Evolutionary conservation across 2,888 invertebrate genomes (phyloP).

Genomic region (Scaptomyza reducta): DNA sequence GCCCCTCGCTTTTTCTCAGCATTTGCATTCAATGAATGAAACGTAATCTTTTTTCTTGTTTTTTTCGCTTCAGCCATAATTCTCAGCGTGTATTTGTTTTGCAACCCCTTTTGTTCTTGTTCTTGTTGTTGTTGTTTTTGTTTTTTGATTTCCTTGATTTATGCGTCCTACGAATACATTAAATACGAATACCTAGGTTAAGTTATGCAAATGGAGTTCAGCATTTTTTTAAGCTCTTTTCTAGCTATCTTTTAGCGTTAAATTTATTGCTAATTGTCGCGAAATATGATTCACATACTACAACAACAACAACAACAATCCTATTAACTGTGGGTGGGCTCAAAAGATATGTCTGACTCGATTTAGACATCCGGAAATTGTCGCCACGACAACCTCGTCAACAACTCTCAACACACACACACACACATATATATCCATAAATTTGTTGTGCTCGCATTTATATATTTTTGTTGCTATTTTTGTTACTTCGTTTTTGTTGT

Average conservation of each 20-base stretch:
- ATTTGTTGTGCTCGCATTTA: background rate
- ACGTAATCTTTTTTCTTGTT: conserved; percentile 19
- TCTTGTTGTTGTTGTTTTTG: background rate
- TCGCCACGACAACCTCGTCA: conserved; percentile 35
- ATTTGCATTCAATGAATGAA: conserved; percentile 72
- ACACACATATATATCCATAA: conserved; percentile 5
- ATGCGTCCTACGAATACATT: conserved; percentile 28
- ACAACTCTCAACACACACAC: conserved; percentile 1
- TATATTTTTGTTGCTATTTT: conserved; percentile 10
- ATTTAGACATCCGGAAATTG: conserved; percentile 76
- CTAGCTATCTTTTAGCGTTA: background rate
- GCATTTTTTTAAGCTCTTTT: background rate
- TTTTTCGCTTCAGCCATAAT: conserved; percentile 20
- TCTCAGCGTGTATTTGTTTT: conserved; percentile 16
- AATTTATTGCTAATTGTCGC: conserved; percentile 42
- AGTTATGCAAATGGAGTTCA: conserved; percentile 65
- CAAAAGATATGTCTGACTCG: conserved; percentile 44
- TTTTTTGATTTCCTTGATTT: conserved; percentile 41
- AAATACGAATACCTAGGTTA: conserved; percentile 42
- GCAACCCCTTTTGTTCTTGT: conserved; percentile 17
- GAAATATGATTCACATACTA: conserved; percentile 39
- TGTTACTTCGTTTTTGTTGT: background rate
- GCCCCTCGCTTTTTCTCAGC: conserved; percentile 16
- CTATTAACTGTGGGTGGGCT: conserved; percentile 28
- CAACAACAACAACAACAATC: background rate